A percentile compares a stretch with the other conserved stretches of the same genome.
phyloP scores from a whole-genome alignment of 2,113 vertebrate genomes.

The Rhombomys opimus region DNA sequence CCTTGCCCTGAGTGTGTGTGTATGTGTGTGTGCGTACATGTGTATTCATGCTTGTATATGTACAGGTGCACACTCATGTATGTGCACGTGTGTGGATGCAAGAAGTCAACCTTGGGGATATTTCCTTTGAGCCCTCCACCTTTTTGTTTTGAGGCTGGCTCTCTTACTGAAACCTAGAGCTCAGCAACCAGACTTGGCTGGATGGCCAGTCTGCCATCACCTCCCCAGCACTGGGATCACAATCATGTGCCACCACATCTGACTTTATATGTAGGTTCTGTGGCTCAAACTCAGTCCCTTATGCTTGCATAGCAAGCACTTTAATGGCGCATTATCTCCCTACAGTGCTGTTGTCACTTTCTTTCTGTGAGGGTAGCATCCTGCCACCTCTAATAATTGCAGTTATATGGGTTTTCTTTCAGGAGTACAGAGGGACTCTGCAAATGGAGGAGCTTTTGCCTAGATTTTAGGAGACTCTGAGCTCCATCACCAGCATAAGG shows the following conservation, averaged over 20 bases:
- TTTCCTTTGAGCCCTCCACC: not conserved
- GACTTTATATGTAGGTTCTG: not conserved
- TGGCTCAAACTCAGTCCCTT: not conserved
- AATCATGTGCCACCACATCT: not conserved
- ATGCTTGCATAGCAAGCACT: not conserved
- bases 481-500: not conserved
- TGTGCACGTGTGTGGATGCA: not conserved
- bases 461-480: not conserved
- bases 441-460: not conserved
- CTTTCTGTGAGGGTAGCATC: conserved; percentile 44
- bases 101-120: not conserved
- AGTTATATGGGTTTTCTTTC: not conserved
- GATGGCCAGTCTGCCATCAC: not conserved
- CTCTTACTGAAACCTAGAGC: not conserved
- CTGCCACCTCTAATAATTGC: conserved; percentile 18
- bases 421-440: too few relatives aligned
- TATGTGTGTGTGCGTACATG: not conserved
- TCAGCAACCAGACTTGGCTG: not conserved
- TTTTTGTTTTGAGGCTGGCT: not conserved
- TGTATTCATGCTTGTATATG: not conserved
- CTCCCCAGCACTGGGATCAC: not conserved
- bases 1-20: not conserved
- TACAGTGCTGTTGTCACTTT: conserved; percentile 36
- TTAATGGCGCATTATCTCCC: not conserved
- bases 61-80: not conserved